phyloP scores from a whole-genome alignment of 2,113 vertebrate species.

The Calonectris borealis region DNA sequence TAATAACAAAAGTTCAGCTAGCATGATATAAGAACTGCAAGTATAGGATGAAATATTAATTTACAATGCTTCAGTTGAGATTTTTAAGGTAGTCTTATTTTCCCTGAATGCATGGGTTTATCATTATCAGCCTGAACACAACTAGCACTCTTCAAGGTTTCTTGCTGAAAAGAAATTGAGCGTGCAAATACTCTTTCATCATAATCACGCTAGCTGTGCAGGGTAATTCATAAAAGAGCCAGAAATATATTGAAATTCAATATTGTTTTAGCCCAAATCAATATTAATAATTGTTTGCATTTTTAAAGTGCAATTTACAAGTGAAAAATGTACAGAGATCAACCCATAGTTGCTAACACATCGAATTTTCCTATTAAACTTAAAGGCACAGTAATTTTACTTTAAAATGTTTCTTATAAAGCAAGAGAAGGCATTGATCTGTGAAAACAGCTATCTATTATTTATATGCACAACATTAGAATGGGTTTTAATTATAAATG shows the following conservation, averaged over 20 bases:
- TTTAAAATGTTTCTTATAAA: slow-evolving; percentile 57
- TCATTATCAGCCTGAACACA: slow-evolving; percentile 60
- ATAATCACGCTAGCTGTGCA: slow-evolving; percentile 71
- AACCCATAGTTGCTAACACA: slow-evolving; percentile 70
- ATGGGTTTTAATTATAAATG: slow-evolving; percentile 65
- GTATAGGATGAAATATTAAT: slow-evolving; percentile 39
- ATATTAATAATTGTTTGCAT: slow-evolving; percentile 87
- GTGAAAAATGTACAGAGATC: slow-evolving; percentile 74
- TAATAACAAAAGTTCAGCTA: slow-evolving; percentile 11
- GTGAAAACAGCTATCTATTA: slow-evolving; percentile 69
- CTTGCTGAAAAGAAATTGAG: slow-evolving; percentile 76
- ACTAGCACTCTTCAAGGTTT: slow-evolving; percentile 56
- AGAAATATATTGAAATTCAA: slow-evolving; percentile 81
- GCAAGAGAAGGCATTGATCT: slow-evolving; percentile 60
- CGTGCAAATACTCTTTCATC: slow-evolving; percentile 76
- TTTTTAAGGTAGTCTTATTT: slow-evolving; percentile 51
- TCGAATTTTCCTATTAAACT: slow-evolving; percentile 72
- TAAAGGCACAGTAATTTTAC: slow-evolving; percentile 63
- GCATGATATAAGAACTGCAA: background rate
- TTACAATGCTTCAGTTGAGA: slow-evolving; percentile 25
- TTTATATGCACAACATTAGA: slow-evolving; percentile 67
- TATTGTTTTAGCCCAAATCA: slow-evolving; percentile 83
- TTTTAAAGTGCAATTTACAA: slow-evolving; percentile 78
- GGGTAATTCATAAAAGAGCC: slow-evolving; percentile 79
- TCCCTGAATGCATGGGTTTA: slow-evolving; percentile 48